Evolutionary conservation across 2,113 vertebrate genomes (phyloP), one percentile per base, ranked within the genome.

Genomic region (Asarcornis scutulata): DNA sequence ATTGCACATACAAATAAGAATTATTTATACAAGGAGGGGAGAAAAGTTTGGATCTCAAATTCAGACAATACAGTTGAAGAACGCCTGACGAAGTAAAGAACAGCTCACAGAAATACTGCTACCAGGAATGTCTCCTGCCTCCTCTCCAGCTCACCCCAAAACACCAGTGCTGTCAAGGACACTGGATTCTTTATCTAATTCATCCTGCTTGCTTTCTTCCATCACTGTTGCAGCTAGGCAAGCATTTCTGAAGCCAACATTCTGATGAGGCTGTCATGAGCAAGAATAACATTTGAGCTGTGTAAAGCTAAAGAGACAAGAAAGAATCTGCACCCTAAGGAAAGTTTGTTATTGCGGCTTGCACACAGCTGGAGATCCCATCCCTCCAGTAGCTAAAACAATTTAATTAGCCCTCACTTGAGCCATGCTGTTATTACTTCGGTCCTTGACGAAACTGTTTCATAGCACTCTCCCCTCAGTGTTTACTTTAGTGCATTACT

Each of bases 351-450:
- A 88, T 85, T 89, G 80, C 1, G 8, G 48, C 84, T 74, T 71
- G 63, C 42, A 75, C 90, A 60, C 96, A 92, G 82, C 84, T 94
- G 80, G 86, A 93, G 96, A 52, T 58, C 31, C 50, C 84, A 95
- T 95, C 88, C 62, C 55, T 92, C 11, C 82, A 53, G 69, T 94
- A 87, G 79, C 75, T 89, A 91, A 95, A 97, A 83, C 66, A 93
- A 89, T 89, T 82, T 92, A 96, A 97, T 97, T 97, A 97, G 60
- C 52, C 88, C 67, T 84, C 77, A 66, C 75, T 83, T n/a, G 55
- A 92, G 63, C 64, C 36, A 21, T 36, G 83, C 60, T 83, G 46
- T 76, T 96, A 83, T 93, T 96, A 63, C 38, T 34, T 21, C 69
- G 72, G 56, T 42, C 48, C 68, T 78, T 86, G 75, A 73, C 1